Evolutionary conservation across 2,797 vertebrate genomes (phyloP), one percentile per base, ranked within the genome.

Genomic region (Podarcis siculus): DNA sequence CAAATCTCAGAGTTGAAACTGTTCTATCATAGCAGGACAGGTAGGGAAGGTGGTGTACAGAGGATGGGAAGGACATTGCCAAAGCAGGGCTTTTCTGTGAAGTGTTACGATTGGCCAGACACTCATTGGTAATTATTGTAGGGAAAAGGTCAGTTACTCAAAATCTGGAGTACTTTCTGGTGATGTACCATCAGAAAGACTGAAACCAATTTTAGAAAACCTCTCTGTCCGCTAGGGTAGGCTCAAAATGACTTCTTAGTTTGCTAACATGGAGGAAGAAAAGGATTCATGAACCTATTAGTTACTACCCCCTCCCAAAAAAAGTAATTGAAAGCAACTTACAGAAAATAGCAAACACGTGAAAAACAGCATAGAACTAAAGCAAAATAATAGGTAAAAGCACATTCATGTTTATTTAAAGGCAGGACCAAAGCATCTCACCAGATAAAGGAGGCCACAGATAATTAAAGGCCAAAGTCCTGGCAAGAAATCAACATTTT

Each of bases 1-100:
- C 95, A 96, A 95, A 90, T 0, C 0, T 6, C 19, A 1, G 30
- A 91, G 89, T 91, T 12, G 39, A 77, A 93, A 87, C 85, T 89
- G 87, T 79, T 84, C 78, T 87, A 75, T 82, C 82, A 64, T 67
- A 71, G 30, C 1, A 1, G 82, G 71, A 79, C 55, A 92, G 0
- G 5, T 0, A 8, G 85, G 45, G 73, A 89, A 75, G 66, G 75
- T 64, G 27, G 19, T 30, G 79, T 32, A 9, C 1, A 17, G 42
- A 80, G 39, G 82, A 13, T 39, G 8, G 30, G n/a, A 49, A 58
- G 77, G 42, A 71, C 8, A 10, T 1, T 25, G 10, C 6, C 6
- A 81, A 23, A 15, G 4, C 58, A 83, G 66, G 64, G 4, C 0
- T 0, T 37, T 66, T 17, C 17, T 13, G 30, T 8, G 23, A 49